Evolutionary conservation across 2,888 invertebrate genomes (phyloP), one percentile per base, ranked within the genome.

Genomic region (Archips crataeganus): DNA sequence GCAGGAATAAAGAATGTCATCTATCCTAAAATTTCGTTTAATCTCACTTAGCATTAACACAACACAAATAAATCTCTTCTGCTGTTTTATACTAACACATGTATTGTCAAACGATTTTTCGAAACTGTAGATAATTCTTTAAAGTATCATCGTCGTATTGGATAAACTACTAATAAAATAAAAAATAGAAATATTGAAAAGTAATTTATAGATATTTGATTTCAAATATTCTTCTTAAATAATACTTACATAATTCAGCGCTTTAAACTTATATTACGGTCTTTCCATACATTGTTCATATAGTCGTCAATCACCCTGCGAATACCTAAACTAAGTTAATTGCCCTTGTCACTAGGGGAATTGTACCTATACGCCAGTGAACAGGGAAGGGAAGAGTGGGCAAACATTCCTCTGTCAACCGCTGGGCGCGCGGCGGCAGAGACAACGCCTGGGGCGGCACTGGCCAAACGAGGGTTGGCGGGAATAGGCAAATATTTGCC

Each of bases 401-500:
- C 88, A 92, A 93, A 93, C 91, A 93, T 91, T 86, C 84, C 87
- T 85, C 85, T 87, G 87, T 88, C 90, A 91, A 91, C 89, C 90
- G 85, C 90, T 90, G 51, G 15, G 57, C 57, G 57, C 57, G 57
- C 57, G 57, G 85, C 79, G 84, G 84, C 68, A 39, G 39, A 39
- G 73, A 65, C 74, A 80, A 87, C 85, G 91, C 92, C 87, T 87
- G 85, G 84, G 88, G 93, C 92, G 89, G 89, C 86, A 84, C 85
- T 84, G 86, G 86, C 79, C 84, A 85, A 88, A 84, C 87, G 90
- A 92, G 92, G 93, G 93, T 92, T 92, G 93, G 93, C 92, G 93
- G 93, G 90, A 93, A 94, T 85, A 88, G 89, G 86, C 92, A 92
- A 93, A 93, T 92, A 93, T 93, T 94, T 93, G 89, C 84, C 89